Evolutionary conservation across 2,113 vertebrate genomes (phyloP).

Genomic region (Amphilophus citrinellus): DNA sequence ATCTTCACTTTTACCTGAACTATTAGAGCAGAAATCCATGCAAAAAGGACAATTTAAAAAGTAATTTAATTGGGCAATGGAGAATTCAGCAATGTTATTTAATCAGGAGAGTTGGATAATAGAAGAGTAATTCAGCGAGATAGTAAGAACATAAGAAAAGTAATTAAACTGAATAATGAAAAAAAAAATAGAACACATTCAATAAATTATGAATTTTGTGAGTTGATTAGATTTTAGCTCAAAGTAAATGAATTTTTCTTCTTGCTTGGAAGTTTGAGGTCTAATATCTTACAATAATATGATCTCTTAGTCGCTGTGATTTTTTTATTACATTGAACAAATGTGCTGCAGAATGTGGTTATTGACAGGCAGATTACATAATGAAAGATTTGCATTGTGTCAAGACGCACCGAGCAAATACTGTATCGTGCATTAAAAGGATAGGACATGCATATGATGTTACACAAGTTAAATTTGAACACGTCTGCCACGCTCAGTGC

Average conservation of each 20-base stretch:
- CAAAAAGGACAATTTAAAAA: neutral
- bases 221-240: neutral
- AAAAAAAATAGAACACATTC: neutral
- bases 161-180: constrained; percentile 7
- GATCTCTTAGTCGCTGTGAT: neutral
- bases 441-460: neutral
- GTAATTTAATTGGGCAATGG: constrained; percentile 1
- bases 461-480: neutral
- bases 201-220: neutral
- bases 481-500: neutral
- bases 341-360: neutral
- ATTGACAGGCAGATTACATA: neutral
- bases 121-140: neutral
- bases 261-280: neutral
- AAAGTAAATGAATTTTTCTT: constrained; percentile 5
- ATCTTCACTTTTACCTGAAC: neutral
- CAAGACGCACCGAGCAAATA: neutral
- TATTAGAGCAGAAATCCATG: neutral
- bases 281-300: constrained; percentile 7
- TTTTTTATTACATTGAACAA: neutral
- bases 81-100: neutral
- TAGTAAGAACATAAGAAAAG: neutral
- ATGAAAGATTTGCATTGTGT: neutral
- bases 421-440: neutral
- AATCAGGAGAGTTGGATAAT: neutral